Conservation (phyloP, 2,888 invertebrate genomes). For the Psylliodes chrysocephalus region DNA sequence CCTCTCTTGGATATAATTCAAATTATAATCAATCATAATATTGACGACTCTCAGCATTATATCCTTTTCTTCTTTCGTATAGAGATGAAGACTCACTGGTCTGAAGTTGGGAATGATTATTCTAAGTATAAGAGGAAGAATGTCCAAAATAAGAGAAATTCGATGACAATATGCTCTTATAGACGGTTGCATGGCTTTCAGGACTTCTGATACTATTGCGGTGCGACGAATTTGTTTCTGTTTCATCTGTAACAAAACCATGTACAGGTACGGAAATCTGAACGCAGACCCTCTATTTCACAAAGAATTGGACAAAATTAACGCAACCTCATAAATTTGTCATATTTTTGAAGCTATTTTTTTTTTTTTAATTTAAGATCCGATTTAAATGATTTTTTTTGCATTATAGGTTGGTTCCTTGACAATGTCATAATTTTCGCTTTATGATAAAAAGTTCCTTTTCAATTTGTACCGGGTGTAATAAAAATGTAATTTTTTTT, state of each 20-base stretch:
- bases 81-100: slow-evolving; percentile 78
- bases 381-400: no score
- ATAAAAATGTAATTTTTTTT: no score
- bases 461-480: no score
- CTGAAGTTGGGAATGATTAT: slow-evolving; percentile 80
- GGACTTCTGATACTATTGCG: slow-evolving; percentile 70
- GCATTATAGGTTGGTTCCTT: no score
- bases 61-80: slow-evolving; percentile 76
- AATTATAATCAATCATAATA: slow-evolving; percentile 89
- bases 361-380: no score
- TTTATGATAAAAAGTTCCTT: no score
- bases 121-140: slow-evolving; percentile 76
- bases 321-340: no score
- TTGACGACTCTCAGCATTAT: slow-evolving; percentile 78
- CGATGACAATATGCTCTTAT: slow-evolving; percentile 64
- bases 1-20: slow-evolving; percentile 85
- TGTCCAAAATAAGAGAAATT: slow-evolving; percentile 71
- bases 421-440: no score
- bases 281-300: no score
- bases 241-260: slow-evolving; percentile 66
- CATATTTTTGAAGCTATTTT: no score
- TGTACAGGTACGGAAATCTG: no score
- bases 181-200: slow-evolving; percentile 72
- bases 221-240: slow-evolving; percentile 66
- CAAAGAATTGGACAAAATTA: no score